Evolutionary conservation across 2,113 vertebrate species (phyloP), one percentile per base, ranked within the genome.

Genomic region (Pelobates fuscus): DNA sequence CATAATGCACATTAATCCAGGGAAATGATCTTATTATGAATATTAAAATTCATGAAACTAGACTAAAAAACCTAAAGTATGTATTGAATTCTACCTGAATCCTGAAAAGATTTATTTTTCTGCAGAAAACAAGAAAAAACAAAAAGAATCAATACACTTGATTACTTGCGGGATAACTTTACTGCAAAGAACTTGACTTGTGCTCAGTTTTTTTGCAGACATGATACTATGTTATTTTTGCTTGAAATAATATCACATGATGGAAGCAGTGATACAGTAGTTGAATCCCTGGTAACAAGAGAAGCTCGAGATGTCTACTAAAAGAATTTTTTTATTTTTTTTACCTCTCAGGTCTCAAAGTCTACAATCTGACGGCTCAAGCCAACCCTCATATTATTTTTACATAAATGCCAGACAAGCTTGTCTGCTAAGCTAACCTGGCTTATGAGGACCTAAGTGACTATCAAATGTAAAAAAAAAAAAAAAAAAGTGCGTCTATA

Each of bases 361-460:
- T 82, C 85, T 79, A 85, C 74, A 80, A 70, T 82, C 78, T 74
- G 77, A 83, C 68, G 80, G 77, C 66, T 75, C 71, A 25, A 77
- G 78, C 46, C 83, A 85, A 83, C 85, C 88, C 87, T 86, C 82
- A 77, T 83, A 84, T 81, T 88, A 87, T 88, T 89, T 86, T 89
- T 88, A 88, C 86, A 89, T 87, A 85, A 87, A 86, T 82, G 82
- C 82, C 83, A 85, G 83, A 86, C 84, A 86, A 87, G 84, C 83
- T 80, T 83, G 84, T 84, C 86, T 85, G 80, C 30, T 0, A 79
- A 81, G 80, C 82, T 79, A 86, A 86, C 80, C 77, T 83, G 78
- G 61, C 80, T 83, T 81, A 65, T 61, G 70, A 81, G 81, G 82
- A 54, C 26, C 81, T 81, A 82, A 85, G 77, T 59, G 67, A 79